phyloP scores from a whole-genome alignment of 2,113 vertebrate genomes.

The Catharus minimus region DNA sequence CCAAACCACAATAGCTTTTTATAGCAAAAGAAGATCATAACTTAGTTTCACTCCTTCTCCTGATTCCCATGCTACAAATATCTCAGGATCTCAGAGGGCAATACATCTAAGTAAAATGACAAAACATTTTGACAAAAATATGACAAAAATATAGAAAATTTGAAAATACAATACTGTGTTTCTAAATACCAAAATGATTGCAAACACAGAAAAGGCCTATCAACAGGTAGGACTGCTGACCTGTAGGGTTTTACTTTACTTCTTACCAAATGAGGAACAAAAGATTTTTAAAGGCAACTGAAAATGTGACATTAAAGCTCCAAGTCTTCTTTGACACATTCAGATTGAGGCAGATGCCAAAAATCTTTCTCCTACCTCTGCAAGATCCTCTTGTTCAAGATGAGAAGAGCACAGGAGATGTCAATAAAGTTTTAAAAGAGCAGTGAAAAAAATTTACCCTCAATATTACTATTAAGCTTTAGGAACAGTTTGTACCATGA shows the following conservation, averaged over 20 bases:
- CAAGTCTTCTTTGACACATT: not conserved
- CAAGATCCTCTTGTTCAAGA: not conserved
- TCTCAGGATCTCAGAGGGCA: not conserved
- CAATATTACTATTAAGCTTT: not conserved
- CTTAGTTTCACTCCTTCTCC: not conserved
- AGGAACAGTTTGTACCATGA: not conserved
- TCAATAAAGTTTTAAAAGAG: not conserved
- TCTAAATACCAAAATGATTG: not conserved
- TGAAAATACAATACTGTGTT: not conserved
- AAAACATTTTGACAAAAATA: not conserved
- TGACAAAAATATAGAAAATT: not conserved
- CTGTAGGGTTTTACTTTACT: not conserved
- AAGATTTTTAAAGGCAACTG: not conserved
- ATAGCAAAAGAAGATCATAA: not conserved
- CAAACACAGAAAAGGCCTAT: not conserved
- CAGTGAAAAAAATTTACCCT: not conserved
- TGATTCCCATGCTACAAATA: not conserved
- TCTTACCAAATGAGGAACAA: not conserved
- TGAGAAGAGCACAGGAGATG: not conserved
- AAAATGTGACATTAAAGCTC: not conserved
- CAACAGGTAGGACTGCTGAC: not conserved
- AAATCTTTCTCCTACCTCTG: not conserved
- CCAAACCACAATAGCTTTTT: not conserved
- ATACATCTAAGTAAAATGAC: not conserved
- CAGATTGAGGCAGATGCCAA: not conserved